phyloP scores from a whole-genome alignment of 2,113 vertebrate species.

The Hylia prasina region DNA sequence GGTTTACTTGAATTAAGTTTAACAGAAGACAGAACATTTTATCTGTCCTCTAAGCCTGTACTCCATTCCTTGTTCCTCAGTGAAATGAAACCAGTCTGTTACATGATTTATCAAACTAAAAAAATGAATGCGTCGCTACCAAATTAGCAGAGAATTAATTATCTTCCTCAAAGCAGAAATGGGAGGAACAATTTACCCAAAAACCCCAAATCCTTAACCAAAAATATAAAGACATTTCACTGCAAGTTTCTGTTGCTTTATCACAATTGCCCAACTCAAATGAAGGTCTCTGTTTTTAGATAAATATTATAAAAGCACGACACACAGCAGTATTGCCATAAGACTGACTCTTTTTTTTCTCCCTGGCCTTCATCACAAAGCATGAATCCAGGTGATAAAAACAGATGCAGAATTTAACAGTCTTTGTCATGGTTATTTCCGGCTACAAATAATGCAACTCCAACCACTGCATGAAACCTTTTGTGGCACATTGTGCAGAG shows the following conservation, averaged over 20 bases:
- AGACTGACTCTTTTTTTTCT: background rate
- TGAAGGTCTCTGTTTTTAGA: background rate
- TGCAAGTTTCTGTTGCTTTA: background rate
- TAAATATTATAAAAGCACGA: background rate
- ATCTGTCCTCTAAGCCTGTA: background rate
- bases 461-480: background rate
- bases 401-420: background rate
- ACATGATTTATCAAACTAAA: background rate
- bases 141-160: background rate
- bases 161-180: background rate
- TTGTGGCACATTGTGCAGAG: background rate
- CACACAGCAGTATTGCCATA: background rate
- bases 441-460: background rate
- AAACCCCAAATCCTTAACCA: accelerated
- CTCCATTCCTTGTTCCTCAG: background rate
- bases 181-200: background rate
- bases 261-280: background rate
- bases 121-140: background rate
- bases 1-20: background rate
- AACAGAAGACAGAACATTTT: background rate
- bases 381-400: background rate
- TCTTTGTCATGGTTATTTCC: background rate
- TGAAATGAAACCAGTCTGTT: background rate
- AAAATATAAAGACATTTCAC: background rate
- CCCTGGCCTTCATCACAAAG: background rate